Conservation (phyloP, 2,888 invertebrate species). For the Cryptocheilus praepositus region DNA sequence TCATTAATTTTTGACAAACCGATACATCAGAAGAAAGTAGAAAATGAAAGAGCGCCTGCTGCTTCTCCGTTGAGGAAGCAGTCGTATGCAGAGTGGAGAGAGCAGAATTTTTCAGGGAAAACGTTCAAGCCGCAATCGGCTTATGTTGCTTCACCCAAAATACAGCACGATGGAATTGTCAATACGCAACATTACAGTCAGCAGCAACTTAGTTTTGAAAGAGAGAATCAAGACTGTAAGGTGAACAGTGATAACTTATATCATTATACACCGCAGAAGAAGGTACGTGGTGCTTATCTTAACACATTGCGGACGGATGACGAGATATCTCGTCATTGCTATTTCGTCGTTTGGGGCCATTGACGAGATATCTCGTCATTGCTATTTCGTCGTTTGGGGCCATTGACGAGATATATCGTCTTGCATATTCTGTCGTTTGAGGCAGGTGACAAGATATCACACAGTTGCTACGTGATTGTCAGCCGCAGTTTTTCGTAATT, state of each 20-base stretch:
- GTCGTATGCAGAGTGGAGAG: constrained; percentile 65
- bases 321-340: no score
- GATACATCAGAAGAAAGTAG: constrained; percentile 15
- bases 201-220: constrained; percentile 4
- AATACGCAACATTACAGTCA: constrained; percentile 4
- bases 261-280: not conserved
- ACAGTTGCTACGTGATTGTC: no score
- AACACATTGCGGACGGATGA: no score
- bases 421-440: no score
- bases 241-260: not conserved
- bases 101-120: constrained; percentile 51
- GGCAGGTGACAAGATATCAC: no score
- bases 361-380: no score
- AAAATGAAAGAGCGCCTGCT: constrained; percentile 18
- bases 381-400: no score
- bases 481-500: no score
- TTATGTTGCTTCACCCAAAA: no score
- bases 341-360: no score
- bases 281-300: not conserved
- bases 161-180: not conserved
- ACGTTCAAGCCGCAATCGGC: not conserved
- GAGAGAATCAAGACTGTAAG: not conserved
- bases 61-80: constrained; percentile 33
- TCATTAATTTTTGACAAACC: constrained; percentile 66
- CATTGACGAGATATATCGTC: no score